These are phyloP conservation scores for Pseudochaenichthys georgianus DNA, from an alignment of 2,797 vertebrate genomes.

Conservation along the genomic window DNA sequence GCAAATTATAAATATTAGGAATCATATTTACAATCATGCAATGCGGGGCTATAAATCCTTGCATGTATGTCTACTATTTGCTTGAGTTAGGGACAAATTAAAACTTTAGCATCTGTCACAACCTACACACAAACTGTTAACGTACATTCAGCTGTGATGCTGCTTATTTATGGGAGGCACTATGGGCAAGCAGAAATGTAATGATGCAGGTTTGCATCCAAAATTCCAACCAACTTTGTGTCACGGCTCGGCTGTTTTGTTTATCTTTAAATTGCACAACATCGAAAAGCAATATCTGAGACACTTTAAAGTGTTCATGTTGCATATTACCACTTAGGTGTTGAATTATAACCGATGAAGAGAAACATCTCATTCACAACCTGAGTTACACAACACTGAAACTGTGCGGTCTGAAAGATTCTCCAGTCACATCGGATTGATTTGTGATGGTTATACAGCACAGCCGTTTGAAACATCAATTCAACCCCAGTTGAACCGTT, in stretches of 20 bases:
- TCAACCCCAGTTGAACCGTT: constrained; percentile 17
- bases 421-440: constrained; percentile 20
- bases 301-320: constrained; percentile 11
- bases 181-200: constrained; percentile 4
- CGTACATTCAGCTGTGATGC: constrained; percentile 6
- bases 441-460: constrained; percentile 24
- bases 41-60: constrained; percentile 1
- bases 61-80: constrained; percentile 22
- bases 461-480: constrained; percentile 33
- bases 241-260: constrained; percentile 20
- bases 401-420: constrained; percentile 37
- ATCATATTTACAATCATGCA: constrained; percentile 5
- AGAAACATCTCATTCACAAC: constrained; percentile 7
- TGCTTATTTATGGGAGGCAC: constrained; percentile 3
- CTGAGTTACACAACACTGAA: constrained; percentile 14
- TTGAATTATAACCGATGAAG: constrained; percentile 3
- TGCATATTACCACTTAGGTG: constrained; percentile 19
- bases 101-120: constrained; percentile 41
- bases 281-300: constrained; percentile 6
- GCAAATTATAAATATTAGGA: constrained; percentile 20
- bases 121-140: constrained; percentile 13
- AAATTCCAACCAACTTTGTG: background rate
- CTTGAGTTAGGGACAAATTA: constrained; percentile 45
- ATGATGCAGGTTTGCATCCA: constrained; percentile 11
- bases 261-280: constrained; percentile 6